These are phyloP conservation scores for Rhynchonycteris naso DNA, from an alignment of 2,797 vertebrate genomes.

Conservation along the genomic window DNA sequence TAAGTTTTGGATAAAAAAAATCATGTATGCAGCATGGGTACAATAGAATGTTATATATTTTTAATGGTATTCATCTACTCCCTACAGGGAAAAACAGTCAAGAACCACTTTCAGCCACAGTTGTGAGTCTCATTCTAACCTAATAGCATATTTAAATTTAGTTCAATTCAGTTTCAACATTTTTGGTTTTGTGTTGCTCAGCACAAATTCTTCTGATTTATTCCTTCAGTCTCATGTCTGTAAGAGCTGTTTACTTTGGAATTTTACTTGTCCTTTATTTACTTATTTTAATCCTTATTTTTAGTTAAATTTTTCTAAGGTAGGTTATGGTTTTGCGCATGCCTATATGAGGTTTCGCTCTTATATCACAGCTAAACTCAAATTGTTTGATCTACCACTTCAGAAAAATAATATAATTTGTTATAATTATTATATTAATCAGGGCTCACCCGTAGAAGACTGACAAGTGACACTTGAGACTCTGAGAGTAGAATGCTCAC, in stretches of 20 bases:
- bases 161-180: not conserved
- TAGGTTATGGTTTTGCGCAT: not conserved
- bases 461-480: not conserved
- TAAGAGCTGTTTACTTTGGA: not conserved
- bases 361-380: not conserved
- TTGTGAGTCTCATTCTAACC: not conserved
- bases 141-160: not conserved
- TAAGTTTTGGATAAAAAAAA: not conserved
- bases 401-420: not conserved
- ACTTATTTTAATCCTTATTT: not conserved
- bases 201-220: not conserved
- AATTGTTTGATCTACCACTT: not conserved
- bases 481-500: not conserved
- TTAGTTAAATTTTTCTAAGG: not conserved
- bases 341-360: not conserved
- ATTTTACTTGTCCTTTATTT: not conserved
- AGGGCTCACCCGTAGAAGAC: not conserved
- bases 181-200: not conserved
- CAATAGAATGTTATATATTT: not conserved
- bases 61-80: not conserved
- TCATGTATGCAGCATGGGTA: not conserved
- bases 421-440: not conserved
- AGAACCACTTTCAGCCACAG: not conserved
- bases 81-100: not conserved
- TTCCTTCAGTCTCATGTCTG: not conserved